Percentiles rank a stretch among this genome's conserved stretches.
Evolutionary conservation across 2,113 vertebrate species (phyloP).

Genomic region (Psammodynastes pulverulentus): DNA sequence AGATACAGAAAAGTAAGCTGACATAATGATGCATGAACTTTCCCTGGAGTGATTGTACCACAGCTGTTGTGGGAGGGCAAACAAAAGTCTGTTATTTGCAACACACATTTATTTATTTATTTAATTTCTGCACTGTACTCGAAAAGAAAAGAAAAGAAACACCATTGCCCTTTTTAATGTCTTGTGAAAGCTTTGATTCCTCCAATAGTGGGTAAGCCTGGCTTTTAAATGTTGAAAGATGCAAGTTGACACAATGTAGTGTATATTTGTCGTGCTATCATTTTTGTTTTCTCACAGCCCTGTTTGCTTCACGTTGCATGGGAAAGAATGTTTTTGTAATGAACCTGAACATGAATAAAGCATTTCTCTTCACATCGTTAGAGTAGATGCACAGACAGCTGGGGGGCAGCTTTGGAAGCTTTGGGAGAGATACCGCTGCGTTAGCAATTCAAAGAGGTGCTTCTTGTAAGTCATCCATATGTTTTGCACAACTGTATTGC

Average conservation of each 20-base stretch:
- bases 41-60: conserved; percentile 28
- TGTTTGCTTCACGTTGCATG: conserved; percentile 23
- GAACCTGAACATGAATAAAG: background rate
- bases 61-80: conserved; percentile 34
- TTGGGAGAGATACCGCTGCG: background rate
- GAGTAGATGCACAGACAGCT: background rate
- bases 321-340: background rate
- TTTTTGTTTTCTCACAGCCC: conserved; percentile 25
- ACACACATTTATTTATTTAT: background rate
- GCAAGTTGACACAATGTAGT: background rate
- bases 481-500: background rate
- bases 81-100: background rate
- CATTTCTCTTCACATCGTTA: background rate
- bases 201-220: background rate
- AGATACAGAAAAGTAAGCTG: conserved; percentile 38
- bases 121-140: conserved; percentile 30
- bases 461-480: background rate
- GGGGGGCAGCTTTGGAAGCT: background rate
- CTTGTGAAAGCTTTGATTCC: background rate
- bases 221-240: background rate
- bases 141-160: background rate
- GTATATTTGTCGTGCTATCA: conserved; percentile 33
- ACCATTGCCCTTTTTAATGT: background rate
- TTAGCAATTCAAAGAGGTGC: background rate
- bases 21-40: conserved; percentile 32